Conservation (phyloP, 2,113 vertebrate species). For the Xenus cinereus region DNA sequence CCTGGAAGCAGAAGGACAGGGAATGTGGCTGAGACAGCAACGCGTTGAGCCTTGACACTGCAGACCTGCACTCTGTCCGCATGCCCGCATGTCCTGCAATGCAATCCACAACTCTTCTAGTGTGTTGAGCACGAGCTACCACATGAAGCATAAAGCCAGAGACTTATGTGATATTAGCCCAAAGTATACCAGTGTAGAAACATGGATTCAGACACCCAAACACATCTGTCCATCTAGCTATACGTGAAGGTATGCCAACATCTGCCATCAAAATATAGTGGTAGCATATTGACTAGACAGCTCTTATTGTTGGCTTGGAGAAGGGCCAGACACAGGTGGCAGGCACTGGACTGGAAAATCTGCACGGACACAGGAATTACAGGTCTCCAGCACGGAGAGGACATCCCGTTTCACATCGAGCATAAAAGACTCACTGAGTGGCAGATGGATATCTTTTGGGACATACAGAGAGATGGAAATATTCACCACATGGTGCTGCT, state of each 20-base stretch:
- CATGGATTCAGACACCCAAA: background rate
- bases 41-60: background rate
- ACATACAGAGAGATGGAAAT: background rate
- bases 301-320: background rate
- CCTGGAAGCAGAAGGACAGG: background rate
- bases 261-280: background rate
- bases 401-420: background rate
- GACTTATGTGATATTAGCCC: background rate
- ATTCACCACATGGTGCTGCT: background rate
- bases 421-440: background rate
- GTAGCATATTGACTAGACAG: background rate
- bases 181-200: background rate
- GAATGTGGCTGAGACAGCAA: accelerated
- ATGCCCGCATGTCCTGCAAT: background rate
- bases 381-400: background rate
- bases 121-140: background rate
- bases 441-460: background rate
- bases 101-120: background rate
- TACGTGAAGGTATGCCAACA: accelerated
- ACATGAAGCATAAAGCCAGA: background rate
- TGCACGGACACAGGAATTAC: background rate
- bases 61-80: background rate
- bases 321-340: background rate
- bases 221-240: background rate
- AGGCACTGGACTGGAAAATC: accelerated